phyloP scores from a whole-genome alignment of 2,888 invertebrate species.

The Parnassius apollo region DNA sequence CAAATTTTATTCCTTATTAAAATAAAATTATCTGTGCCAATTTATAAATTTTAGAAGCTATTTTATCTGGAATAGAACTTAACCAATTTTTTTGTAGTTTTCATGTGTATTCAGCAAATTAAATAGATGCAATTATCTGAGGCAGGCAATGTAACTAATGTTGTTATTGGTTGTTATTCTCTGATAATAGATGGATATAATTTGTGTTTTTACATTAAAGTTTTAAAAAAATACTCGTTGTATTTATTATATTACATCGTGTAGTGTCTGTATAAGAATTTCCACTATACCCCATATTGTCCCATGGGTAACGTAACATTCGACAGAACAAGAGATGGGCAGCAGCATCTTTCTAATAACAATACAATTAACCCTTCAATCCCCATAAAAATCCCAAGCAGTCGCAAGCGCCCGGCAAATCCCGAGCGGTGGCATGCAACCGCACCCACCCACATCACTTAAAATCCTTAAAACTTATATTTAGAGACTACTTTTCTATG shows the following conservation, averaged over 20 bases:
- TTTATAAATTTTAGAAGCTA: slow-evolving; percentile 44
- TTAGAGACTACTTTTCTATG: too few relatives aligned
- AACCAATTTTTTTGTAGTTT: slow-evolving; percentile 29
- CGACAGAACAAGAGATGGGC: too few relatives aligned
- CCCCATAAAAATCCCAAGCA: too few relatives aligned
- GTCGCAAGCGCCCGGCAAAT: too few relatives aligned
- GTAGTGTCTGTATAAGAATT: too few relatives aligned
- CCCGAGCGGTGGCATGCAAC: too few relatives aligned
- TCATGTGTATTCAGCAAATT: slow-evolving; percentile 32
- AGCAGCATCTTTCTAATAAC: too few relatives aligned
- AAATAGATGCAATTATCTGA: slow-evolving; percentile 40
- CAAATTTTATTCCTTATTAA: slow-evolving; percentile 26
- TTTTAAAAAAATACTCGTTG: slow-evolving; percentile 61
- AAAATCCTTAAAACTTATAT: too few relatives aligned
- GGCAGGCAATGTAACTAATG: slow-evolving; percentile 46
- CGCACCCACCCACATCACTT: too few relatives aligned
- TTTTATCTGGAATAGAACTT: slow-evolving; percentile 36
- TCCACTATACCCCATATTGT: too few relatives aligned
- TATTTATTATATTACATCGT: slow-evolving; percentile 9
- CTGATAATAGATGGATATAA: slow-evolving; percentile 58
- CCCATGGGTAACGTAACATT: too few relatives aligned
- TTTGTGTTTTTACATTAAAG: slow-evolving; percentile 75
- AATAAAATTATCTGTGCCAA: slow-evolving; percentile 54
- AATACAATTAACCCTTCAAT: too few relatives aligned
- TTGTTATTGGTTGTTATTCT: slow-evolving; percentile 53